Conservation (phyloP, 2,888 invertebrate species). For the Troides oblongomaculatus region DNA sequence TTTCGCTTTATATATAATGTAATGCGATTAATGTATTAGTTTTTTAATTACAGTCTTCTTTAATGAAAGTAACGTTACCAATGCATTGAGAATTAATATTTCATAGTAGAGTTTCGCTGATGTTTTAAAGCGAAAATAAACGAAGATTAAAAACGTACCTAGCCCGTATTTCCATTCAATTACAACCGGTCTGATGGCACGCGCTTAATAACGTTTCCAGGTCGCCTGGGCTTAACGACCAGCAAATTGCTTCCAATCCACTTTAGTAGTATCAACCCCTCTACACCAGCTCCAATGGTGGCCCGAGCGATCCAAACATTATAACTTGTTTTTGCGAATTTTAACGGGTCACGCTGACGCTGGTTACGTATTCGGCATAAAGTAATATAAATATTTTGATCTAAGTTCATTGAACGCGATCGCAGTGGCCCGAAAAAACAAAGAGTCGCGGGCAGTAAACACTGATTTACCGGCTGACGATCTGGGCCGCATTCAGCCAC, state of each 20-base stretch:
- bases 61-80: background rate
- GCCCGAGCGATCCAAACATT: background rate
- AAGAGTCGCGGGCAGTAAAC: conserved; percentile 30
- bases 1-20: no score
- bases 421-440: conserved; percentile 38
- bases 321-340: conserved; percentile 11
- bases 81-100: background rate
- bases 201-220: conserved; percentile 21
- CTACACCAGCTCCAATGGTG: background rate
- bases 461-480: conserved; percentile 20
- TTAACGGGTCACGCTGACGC: conserved; percentile 31
- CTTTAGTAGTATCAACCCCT: conserved; percentile 5
- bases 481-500: conserved; percentile 14
- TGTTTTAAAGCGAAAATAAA: conserved; percentile 7
- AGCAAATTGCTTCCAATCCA: conserved; percentile 22
- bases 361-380: conserved; percentile 31
- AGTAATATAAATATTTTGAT: conserved; percentile 36
- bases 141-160: conserved; percentile 8
- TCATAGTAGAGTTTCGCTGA: background rate
- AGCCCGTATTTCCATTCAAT: conserved; percentile 31
- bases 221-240: conserved; percentile 24
- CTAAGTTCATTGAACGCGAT: conserved; percentile 42
- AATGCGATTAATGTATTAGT: no score
- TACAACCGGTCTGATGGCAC: conserved; percentile 30
- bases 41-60: background rate